Conservation (phyloP, 1,140 invertebrate species). For the Microplitis mediator region DNA sequence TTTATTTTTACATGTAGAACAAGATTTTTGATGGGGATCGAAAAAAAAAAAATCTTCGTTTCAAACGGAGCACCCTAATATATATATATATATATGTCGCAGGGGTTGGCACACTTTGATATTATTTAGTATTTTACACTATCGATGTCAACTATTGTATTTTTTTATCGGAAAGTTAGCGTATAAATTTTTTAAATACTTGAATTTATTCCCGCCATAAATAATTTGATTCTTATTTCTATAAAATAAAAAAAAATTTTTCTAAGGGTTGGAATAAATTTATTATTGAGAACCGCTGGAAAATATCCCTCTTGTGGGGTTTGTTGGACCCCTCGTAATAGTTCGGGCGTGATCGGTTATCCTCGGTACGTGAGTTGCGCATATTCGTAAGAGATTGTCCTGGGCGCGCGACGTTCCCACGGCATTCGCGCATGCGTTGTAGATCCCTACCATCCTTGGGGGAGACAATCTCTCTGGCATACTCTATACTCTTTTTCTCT, state of each 20-base stretch:
- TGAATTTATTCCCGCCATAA: not conserved
- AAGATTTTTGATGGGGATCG: too few relatives aligned
- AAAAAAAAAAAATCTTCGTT: too few relatives aligned
- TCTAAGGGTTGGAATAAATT: not conserved
- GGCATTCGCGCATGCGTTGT: constrained; percentile 52
- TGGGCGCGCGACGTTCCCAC: constrained; percentile 57
- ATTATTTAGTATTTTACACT: not conserved
- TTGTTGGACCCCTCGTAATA: constrained; percentile 37
- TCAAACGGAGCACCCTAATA: too few relatives aligned
- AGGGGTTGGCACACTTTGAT: not conserved
- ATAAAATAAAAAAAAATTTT: not conserved
- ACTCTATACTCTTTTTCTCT: not conserved
- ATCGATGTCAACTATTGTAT: not conserved
- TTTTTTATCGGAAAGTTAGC: not conserved
- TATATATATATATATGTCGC: not conserved
- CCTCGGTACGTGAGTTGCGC: constrained; percentile 34
- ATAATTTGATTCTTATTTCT: not conserved
- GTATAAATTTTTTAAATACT: not conserved
- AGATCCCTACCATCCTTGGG: constrained; percentile 17
- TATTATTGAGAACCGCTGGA: constrained; percentile 48
- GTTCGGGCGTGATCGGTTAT: constrained; percentile 42
- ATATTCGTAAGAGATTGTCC: constrained; percentile 34
- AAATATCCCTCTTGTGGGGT: constrained; percentile 34
- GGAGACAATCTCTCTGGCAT: constrained; percentile 5
- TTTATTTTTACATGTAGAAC: too few relatives aligned